These are phyloP conservation scores for Todus mexicanus DNA, from an alignment of 2,797 vertebrate genomes.

Conservation along the genomic window DNA sequence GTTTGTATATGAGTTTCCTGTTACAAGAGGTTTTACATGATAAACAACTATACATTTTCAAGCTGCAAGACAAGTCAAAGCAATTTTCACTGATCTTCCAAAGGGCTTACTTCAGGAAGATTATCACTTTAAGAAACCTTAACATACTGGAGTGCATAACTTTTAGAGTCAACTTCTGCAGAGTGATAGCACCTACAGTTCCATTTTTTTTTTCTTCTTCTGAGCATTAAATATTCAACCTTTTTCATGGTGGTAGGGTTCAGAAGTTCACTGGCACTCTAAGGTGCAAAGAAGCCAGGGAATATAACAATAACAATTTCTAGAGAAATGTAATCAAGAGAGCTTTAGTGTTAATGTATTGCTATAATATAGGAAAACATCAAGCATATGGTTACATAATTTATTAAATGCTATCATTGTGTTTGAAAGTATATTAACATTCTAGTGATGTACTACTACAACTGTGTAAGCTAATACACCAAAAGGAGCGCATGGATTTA, in stretches of 20 bases:
- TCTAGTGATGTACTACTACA: background rate
- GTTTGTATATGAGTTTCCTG: background rate
- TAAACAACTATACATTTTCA: background rate
- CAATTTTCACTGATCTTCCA: background rate
- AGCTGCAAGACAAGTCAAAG: background rate
- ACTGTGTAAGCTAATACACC: background rate
- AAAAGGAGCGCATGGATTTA: background rate
- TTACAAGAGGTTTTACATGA: background rate
- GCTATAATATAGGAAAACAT: background rate
- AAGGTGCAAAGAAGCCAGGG: background rate
- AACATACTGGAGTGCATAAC: background rate
- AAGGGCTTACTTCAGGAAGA: background rate
- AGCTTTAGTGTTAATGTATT: background rate
- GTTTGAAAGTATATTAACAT: background rate
- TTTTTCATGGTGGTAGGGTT: background rate
- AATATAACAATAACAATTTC: background rate
- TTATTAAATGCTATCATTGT: background rate
- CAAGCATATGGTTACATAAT: background rate
- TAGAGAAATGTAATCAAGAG: background rate
- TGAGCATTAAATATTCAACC: background rate
- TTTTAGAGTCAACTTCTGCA: background rate
- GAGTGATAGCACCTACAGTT: background rate
- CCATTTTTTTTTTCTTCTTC: background rate
- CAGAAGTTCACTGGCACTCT: background rate
- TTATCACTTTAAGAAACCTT: background rate